Evolutionary conservation across 1,140 invertebrate species (phyloP).

Genomic region (Drosophila setifemur): DNA sequence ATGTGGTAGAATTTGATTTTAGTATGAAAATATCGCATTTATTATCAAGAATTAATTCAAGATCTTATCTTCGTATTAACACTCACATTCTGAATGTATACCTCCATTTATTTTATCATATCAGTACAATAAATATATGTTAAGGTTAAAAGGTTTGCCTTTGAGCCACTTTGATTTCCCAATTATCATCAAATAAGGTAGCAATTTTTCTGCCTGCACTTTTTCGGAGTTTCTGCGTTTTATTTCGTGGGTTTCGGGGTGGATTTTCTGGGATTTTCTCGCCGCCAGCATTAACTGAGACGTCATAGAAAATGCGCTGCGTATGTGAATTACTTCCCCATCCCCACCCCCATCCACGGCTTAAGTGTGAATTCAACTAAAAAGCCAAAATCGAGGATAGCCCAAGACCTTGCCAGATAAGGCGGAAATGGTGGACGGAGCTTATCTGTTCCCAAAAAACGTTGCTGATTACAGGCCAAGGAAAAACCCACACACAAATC

Average conservation of each 20-base stretch:
- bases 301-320: constrained; percentile 61
- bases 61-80: too few relatives aligned
- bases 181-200: too few relatives aligned
- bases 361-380: constrained; percentile 17
- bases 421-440: constrained; percentile 7
- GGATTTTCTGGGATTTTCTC: constrained; percentile 63
- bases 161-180: too few relatives aligned
- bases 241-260: constrained; percentile 46
- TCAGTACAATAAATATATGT: too few relatives aligned
- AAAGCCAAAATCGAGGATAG: constrained; percentile 23
- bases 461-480: constrained; percentile 16
- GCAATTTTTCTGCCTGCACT: neutral
- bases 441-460: constrained; percentile 28
- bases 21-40: neutral
- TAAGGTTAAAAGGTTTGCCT: too few relatives aligned
- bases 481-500: neutral
- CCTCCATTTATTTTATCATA: too few relatives aligned
- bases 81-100: too few relatives aligned
- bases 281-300: constrained; percentile 33
- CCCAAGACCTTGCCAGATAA: constrained; percentile 31
- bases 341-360: neutral
- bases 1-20: too few relatives aligned
- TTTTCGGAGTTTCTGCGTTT: constrained; percentile 15
- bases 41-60: too few relatives aligned
- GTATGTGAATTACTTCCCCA: constrained; percentile 34